Base-by-base conservation (phyloP, 2,888 invertebrate species). In the Caenorhabditis sulstoni region DNA sequence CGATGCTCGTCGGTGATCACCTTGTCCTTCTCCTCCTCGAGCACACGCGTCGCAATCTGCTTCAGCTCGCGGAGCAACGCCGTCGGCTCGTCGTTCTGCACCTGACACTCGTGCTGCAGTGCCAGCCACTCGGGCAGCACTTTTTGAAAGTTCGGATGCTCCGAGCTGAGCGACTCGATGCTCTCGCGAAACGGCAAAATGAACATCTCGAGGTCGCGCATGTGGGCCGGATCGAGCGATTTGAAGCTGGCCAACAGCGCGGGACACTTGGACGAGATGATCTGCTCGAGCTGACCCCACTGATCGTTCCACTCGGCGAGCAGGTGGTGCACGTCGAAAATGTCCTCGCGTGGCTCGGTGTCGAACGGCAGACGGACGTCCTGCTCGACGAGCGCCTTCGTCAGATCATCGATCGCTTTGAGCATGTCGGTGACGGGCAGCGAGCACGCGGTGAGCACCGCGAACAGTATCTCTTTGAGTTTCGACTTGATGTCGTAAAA, bases 111-210 rank as follows among this genome's bases (percentile, higher is more conserved):
- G 41, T 83, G 83, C 50, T 82, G 62, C 16, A 85, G 67, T 8
- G 83, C 85, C 8, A 71, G 50, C 81, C 82, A 85, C 62, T 85
- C 85, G 11, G 85, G 81, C 7, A 77, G 64, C 35, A 80, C 81
- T 68, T 75, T 81, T 1, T 83, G 83, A 52, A 83, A 79, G 45
- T 81, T 83, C 1, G 83, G 83, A 37, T 68, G 55, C 8, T 83
- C 79, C 3, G 70, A 52, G 14, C 55, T 41, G 3, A 83, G 44
- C 1, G 81, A 79, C 23, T 87, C 84, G n/a, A 84, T 77, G 5
- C 86, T 86, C 50, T 88, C 88, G 47, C 84, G 71, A 62, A 88
- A 88, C 23, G 87, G 86, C 29, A 86, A 84, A 57, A 88, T 77
- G 62, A 88, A 88, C 14, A 71, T 44, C 55, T 88, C 87, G 22